A percentile compares a stretch with the other conserved stretches of the same genome.
Evolutionary conservation across 2,888 invertebrate species (phyloP).

Genomic region (Parapristionchus giblindavisi): DNA sequence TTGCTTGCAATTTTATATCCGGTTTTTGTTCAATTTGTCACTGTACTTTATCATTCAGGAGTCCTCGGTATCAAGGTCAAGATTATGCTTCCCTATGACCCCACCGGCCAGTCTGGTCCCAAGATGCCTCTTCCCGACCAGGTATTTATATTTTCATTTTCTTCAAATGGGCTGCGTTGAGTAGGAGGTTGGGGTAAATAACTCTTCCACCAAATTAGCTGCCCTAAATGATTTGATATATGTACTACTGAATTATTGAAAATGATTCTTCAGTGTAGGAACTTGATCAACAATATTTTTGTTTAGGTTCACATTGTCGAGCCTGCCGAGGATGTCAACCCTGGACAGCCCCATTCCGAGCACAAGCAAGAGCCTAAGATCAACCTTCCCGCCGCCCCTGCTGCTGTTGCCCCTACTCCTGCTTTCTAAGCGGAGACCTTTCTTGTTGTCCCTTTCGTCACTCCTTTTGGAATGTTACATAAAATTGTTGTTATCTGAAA

Average conservation of each 20-base stretch:
- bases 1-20: neutral
- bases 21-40: neutral
- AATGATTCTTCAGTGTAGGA: conserved; percentile 29
- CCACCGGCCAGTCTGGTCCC: conserved; percentile 94
- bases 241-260: conserved; percentile 18
- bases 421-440: conserved; percentile 36
- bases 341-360: conserved; percentile 65
- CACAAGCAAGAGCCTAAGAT: conserved; percentile 59
- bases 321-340: conserved; percentile 85
- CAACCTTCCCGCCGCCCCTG: conserved; percentile 8
- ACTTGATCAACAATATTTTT: neutral
- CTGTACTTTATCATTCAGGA: conserved; percentile 70
- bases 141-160: conserved; percentile 73
- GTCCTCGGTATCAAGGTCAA: conserved; percentile 85
- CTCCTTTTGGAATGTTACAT: conserved; percentile 36
- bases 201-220: conserved; percentile 34
- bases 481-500: conserved; percentile 39
- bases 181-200: conserved; percentile 25
- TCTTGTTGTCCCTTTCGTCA: conserved; percentile 14
- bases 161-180: conserved; percentile 22
- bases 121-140: conserved; percentile 97
- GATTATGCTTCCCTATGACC: conserved; percentile 99
- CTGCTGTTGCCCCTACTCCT: conserved; percentile 33
- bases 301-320: conserved; percentile 81
- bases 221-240: conserved; percentile 28